Percentiles rank a stretch among this genome's conserved stretches.
These are phyloP conservation scores for Phytoseiulus persimilis DNA, from an alignment of 2,888 invertebrate species.

Conservation along the genomic window DNA sequence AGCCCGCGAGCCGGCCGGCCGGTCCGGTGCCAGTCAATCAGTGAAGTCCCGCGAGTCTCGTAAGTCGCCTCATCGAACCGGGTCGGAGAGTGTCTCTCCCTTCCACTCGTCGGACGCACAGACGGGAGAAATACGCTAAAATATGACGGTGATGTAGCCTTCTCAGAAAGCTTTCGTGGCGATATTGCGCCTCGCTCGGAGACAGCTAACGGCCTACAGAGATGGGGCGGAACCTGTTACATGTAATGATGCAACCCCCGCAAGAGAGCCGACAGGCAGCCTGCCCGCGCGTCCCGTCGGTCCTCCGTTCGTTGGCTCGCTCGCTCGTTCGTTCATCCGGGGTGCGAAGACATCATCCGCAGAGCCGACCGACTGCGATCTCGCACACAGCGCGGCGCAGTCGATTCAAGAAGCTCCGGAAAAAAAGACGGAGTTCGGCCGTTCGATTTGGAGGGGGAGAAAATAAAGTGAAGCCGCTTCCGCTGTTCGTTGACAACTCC, in stretches of 20 bases:
- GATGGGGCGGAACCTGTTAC: conserved; percentile 38
- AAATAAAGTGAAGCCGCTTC: background rate
- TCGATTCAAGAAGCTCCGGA: background rate
- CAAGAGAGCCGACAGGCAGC: background rate
- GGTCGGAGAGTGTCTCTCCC: background rate
- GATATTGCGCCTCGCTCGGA: background rate
- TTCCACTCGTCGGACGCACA: background rate
- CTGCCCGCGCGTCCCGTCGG: background rate
- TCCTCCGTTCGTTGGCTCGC: background rate
- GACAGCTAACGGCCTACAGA: conserved; percentile 30
- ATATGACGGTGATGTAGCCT: background rate
- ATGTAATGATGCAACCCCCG: conserved; percentile 11
- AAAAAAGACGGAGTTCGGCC: background rate
- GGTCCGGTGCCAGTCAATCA: background rate
- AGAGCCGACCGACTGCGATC: background rate
- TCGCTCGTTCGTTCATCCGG: background rate
- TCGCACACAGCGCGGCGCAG: background rate
- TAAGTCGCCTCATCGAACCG: background rate
- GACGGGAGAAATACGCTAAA: background rate
- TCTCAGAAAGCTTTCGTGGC: background rate
- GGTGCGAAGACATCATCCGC: background rate
- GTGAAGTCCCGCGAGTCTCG: background rate
- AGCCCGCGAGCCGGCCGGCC: background rate
- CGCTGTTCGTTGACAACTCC: background rate
- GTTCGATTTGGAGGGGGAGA: background rate